These are phyloP conservation scores for Trissolcus japonicus DNA, from an alignment of 2,888 invertebrate species.

Conservation along the genomic window DNA sequence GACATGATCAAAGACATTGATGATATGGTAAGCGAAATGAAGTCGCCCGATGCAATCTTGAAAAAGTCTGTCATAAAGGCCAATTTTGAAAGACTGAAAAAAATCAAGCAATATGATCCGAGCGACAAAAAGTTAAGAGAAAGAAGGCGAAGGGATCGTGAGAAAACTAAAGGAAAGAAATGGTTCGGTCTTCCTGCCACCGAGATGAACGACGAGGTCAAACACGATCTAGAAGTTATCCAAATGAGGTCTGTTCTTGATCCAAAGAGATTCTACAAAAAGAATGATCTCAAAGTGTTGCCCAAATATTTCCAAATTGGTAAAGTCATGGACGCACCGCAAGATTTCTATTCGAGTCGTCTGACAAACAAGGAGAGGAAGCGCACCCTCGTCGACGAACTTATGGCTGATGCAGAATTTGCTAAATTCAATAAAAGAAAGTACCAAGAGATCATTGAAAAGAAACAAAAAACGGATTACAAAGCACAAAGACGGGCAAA, in stretches of 20 bases:
- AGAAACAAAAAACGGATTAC: constrained; percentile 83
- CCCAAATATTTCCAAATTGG: constrained; percentile 96
- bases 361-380: constrained; percentile 91
- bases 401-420: constrained; percentile 92
- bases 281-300: constrained; percentile 88
- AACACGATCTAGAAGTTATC: constrained; percentile 90
- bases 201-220: constrained; percentile 91
- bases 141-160: constrained; percentile 82
- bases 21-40: constrained; percentile 75
- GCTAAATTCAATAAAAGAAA: constrained; percentile 88
- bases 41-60: constrained; percentile 78
- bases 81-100: constrained; percentile 82
- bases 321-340: constrained; percentile 87
- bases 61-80: constrained; percentile 81
- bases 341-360: constrained; percentile 91
- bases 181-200: constrained; percentile 95
- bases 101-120: constrained; percentile 80
- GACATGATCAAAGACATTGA: constrained; percentile 32
- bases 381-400: constrained; percentile 93
- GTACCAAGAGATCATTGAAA: constrained; percentile 86
- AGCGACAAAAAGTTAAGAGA: constrained; percentile 80
- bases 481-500: constrained; percentile 83
- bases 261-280: constrained; percentile 96
- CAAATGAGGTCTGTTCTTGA: constrained; percentile 95
- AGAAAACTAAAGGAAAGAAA: constrained; percentile 87